Evolutionary conservation across 2,797 vertebrate genomes (phyloP).

Genomic region (Myoxocephalus aenaeus): DNA sequence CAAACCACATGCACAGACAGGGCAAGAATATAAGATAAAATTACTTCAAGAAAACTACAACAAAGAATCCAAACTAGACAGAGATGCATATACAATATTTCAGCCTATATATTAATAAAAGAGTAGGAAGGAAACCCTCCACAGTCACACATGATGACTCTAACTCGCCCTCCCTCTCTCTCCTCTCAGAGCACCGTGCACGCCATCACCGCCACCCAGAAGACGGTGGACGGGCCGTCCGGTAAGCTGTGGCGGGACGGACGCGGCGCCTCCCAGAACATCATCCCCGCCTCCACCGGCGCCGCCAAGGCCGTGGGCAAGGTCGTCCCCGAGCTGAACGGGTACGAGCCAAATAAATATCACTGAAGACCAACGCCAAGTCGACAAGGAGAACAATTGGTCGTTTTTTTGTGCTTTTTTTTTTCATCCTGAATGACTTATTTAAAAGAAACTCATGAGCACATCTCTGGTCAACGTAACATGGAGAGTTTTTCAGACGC

Average conservation of each 20-base stretch:
- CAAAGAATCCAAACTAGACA: no score
- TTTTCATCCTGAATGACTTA: no score
- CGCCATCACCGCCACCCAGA: conserved; percentile 93
- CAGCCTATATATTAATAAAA: not conserved
- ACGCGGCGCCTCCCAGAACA: conserved; percentile 92
- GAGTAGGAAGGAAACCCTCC: not conserved
- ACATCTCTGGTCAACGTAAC: no score
- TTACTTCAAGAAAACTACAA: no score
- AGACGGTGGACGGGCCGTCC: conserved; percentile 93
- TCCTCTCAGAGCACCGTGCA: conserved; percentile 90
- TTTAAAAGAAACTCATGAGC: no score
- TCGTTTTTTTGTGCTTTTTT: no score
- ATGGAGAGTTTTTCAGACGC: no score
- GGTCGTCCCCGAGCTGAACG: conserved; percentile 93
- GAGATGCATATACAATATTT: no score
- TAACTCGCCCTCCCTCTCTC: not conserved
- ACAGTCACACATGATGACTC: not conserved
- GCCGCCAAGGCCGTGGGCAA: conserved; percentile 94
- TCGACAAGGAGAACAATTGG: no score
- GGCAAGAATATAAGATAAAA: no score
- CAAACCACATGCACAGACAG: not conserved
- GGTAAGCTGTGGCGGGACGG: conserved; percentile 93
- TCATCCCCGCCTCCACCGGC: conserved; percentile 93
- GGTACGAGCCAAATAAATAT: conserved; percentile 68
- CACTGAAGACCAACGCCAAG: no score